These are phyloP conservation scores for Apodemus agrarius DNA, from an alignment of 2,797 vertebrate species.

Conservation along the genomic window DNA sequence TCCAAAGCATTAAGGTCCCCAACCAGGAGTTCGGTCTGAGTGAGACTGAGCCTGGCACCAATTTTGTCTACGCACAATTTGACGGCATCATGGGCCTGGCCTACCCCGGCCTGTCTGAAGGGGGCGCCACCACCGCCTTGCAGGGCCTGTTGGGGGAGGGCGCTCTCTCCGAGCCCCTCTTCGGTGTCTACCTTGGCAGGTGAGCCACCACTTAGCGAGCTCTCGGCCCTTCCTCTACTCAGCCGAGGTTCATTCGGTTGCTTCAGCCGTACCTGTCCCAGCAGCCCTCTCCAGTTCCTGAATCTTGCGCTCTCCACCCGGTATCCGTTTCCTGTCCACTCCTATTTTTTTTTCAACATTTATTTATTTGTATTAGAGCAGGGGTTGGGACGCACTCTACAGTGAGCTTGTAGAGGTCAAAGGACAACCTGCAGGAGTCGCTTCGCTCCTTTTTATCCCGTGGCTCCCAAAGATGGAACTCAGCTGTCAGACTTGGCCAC, in stretches of 20 bases:
- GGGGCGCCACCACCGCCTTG: slow-evolving; percentile 83
- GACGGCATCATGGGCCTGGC: slow-evolving; percentile 89
- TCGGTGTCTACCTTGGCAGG: slow-evolving; percentile 88
- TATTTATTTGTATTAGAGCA: background rate
- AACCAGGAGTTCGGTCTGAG: slow-evolving; percentile 89
- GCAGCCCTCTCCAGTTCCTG: background rate
- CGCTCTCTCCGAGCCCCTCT: slow-evolving; percentile 85
- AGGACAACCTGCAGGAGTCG: background rate
- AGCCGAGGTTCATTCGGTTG: background rate
- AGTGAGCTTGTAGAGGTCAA: background rate
- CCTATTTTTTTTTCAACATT: background rate
- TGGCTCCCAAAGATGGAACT: background rate
- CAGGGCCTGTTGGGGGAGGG: slow-evolving; percentile 87
- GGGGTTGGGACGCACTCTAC: background rate
- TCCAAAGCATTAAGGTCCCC: slow-evolving; percentile 83
- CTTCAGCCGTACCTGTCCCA: background rate
- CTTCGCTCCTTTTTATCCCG: background rate
- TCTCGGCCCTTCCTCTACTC: background rate
- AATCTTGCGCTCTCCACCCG: background rate
- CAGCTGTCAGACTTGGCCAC: background rate
- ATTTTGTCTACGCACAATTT: slow-evolving; percentile 83
- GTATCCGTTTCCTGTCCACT: background rate
- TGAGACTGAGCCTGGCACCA: slow-evolving; percentile 80
- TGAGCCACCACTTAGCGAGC: slow-evolving; percentile 20
- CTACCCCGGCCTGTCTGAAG: slow-evolving; percentile 85